A percentile compares a stretch with the other conserved stretches of the same genome.
Evolutionary conservation across 2,888 invertebrate species (phyloP).

Genomic region (Punctoribates punctum): DNA sequence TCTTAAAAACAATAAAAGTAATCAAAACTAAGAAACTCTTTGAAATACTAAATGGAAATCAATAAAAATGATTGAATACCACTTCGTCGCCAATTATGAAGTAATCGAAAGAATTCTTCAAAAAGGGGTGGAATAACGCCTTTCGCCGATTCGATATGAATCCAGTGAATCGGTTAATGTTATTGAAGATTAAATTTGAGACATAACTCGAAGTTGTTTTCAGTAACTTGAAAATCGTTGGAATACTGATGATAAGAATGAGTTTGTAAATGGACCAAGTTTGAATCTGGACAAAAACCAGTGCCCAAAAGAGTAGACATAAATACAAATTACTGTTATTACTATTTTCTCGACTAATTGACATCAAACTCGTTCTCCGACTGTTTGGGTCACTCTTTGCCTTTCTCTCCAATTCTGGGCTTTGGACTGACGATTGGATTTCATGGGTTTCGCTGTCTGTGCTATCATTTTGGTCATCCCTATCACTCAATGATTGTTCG

Average conservation of each 20-base stretch:
- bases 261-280: constrained; percentile 75
- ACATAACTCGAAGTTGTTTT: constrained; percentile 7
- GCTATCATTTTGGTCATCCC: constrained; percentile 50
- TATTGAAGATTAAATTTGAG: background rate
- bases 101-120: constrained; percentile 15
- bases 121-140: constrained; percentile 16
- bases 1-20: no score
- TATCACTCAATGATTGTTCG: background rate
- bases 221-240: constrained; percentile 76
- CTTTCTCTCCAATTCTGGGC: background rate
- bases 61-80: constrained; percentile 16
- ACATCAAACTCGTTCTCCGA: constrained; percentile 36
- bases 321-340: constrained; percentile 53
- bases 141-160: background rate
- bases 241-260: constrained; percentile 80
- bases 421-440: background rate
- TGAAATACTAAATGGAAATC: background rate
- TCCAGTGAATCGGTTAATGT: background rate
- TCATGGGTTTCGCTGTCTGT: background rate
- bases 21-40: no score
- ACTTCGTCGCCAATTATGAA: constrained; percentile 32
- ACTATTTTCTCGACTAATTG: background rate
- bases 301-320: constrained; percentile 67
- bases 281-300: constrained; percentile 69
- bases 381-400: background rate